Base-by-base conservation (phyloP, 23 tunicate species). In the Ciona savignyi region DNA sequence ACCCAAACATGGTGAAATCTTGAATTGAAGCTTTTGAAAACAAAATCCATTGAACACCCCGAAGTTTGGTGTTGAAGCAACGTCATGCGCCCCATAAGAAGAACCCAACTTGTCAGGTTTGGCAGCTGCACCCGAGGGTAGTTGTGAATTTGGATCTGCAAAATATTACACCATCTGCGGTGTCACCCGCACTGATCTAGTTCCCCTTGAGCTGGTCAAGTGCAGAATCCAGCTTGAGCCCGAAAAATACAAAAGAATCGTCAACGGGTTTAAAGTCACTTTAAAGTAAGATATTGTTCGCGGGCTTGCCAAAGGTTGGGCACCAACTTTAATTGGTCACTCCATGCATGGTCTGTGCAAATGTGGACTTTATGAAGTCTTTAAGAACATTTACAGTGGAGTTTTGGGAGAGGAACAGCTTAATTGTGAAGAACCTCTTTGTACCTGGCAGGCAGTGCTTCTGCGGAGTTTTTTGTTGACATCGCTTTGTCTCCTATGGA, bases 261-360 rank as follows among this genome's bases (percentile, higher is more conserved):
- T 82, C 35, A 72, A 51, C 73, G 95, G 95, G 1, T 85, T 91
- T 63, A 72, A 80, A 35, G 93, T 93, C 0, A 86, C 98, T 0
- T 24, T 93, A 9, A 60, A 74, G 30, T 93, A 93, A 56, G 98
- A 88, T 30, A 94, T 93, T 20, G 34, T 86, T 21, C 77, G 87
- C 70, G 98, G 95, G 27, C 61, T 93, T 3, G 98, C 80, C 25
- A 89, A 88, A 35, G 98, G 98, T 22, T 93, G 98, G 98, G 93
- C 98, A 1, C 98, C 98, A 0, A 92, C 98, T 27, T 92, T 93
- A 1, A 93, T 93, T 65, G 98, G 98, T 29, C 87, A 93, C 73
- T 93, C 98, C n/a, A 93, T 93, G 98, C 98, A 92, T 61, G 98
- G 98, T 32, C 83, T 89, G 19, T 93, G 98, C 85, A 93, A 93